Evolutionary conservation across 2,888 invertebrate genomes (phyloP).

Genomic region (Mythimna vitellina): DNA sequence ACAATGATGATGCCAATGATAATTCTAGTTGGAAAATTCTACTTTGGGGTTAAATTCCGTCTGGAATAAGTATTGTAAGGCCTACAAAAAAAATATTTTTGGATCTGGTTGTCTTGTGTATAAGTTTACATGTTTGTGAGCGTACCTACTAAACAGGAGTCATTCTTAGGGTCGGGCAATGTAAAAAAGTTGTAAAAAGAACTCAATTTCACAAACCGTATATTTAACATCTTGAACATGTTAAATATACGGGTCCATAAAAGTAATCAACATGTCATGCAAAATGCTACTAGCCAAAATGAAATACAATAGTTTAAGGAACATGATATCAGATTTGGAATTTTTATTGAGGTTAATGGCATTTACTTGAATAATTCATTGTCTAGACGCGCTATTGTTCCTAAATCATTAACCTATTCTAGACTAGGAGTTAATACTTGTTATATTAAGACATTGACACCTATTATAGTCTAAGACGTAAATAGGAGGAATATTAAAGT

Average conservation of each 20-base stretch:
- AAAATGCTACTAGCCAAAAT: slow-evolving; percentile 8
- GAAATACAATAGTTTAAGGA: slow-evolving; percentile 14
- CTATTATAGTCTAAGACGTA: slow-evolving; percentile 24
- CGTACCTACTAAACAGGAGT: too few relatives aligned
- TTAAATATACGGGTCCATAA: background rate
- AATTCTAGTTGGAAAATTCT: background rate
- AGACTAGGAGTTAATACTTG: slow-evolving; percentile 10
- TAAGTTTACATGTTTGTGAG: too few relatives aligned
- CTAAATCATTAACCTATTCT: slow-evolving; percentile 19
- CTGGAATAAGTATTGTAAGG: too few relatives aligned
- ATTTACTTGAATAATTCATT: slow-evolving; percentile 19
- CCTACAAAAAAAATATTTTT: too few relatives aligned
- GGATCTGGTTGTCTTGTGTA: too few relatives aligned
- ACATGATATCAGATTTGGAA: slow-evolving; percentile 10
- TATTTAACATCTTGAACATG: background rate
- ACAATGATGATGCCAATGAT: background rate
- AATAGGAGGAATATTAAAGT: slow-evolving; percentile 11
- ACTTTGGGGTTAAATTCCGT: too few relatives aligned
- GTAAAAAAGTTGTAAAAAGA: background rate
- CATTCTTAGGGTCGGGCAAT: too few relatives aligned
- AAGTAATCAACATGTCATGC: background rate
- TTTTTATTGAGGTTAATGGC: slow-evolving; percentile 41
- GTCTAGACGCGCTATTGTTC: slow-evolving; percentile 42
- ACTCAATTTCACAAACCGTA: accelerated
- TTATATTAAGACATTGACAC: slow-evolving; percentile 11